Base-by-base conservation (phyloP, 2,888 invertebrate genomes). In the Phania funesta region DNA sequence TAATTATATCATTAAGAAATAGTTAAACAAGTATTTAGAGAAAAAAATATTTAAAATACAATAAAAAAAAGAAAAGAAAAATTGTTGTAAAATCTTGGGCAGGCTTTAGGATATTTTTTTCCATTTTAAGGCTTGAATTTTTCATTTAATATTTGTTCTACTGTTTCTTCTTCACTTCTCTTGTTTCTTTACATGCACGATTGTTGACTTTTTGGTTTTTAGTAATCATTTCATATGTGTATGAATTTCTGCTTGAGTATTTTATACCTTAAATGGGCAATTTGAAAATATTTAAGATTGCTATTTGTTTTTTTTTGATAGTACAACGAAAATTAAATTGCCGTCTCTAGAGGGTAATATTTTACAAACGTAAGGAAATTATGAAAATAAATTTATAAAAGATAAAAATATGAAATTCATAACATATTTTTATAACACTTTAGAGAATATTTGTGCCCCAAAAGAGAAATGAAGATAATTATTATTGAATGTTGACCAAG, bases 391-490 rank as follows among this genome's bases (percentile, higher is more conserved):
- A 77, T 82, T 62, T 26, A 24, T 24, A 26, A 64, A 82, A 78
- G 58, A 71, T 71, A 70, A 74, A 70, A 78, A 70, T 75, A 75
- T 73, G 58, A 78, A 82, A 82, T 82, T 74, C 78, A 60, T 75
- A 52, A 70, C 32, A 82, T 82, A 70, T 75, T 82, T 82, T 26
- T 9, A 65, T 82, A 82, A 82, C 82, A 82, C 82, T 82, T 82
- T 67, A 29, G 18, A 3, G 20, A 60, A 78, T 78, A 48, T 11
- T 48, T 71, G 54, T 35, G 18, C 0, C 8, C 3, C 46, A 32
- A 41, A 41, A 11, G 9, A 26, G 2, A 32, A 0, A 35, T 44
- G 8, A 24, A 58, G 58, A 38, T 58, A 38, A 35, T 38, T 38
- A 4, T 52, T 24, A n/a, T 52, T 4, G 9, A 35, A 35, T 35